Evolutionary conservation across 2,113 vertebrate genomes (phyloP).

Genomic region (Syrmaticus mikado): DNA sequence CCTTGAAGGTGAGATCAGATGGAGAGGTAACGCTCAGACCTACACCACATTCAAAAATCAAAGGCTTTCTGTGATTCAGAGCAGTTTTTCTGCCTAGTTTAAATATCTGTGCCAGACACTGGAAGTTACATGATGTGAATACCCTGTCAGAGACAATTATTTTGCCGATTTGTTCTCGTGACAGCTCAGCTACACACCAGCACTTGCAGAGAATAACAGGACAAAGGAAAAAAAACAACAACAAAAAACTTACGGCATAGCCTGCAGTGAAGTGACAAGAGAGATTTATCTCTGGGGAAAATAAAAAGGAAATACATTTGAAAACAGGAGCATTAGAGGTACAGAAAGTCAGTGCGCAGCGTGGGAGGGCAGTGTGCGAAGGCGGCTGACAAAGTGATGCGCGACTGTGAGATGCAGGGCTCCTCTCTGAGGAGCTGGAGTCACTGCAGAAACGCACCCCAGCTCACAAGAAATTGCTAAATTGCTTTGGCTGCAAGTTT

Average conservation of each 20-base stretch:
- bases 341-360: not conserved
- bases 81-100: slow-evolving; percentile 12
- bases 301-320: slow-evolving; percentile 32
- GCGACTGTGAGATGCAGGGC: fast-evolving
- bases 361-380: slow-evolving; percentile 5
- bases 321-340: slow-evolving; percentile 18
- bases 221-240: slow-evolving; percentile 18
- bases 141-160: slow-evolving; percentile 17
- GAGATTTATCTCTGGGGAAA: slow-evolving; percentile 13
- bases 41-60: not conserved
- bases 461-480: not conserved
- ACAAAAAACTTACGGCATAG: not conserved
- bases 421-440: not conserved
- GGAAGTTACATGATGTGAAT: slow-evolving; percentile 25
- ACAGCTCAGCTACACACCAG: slow-evolving; percentile 44
- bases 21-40: not conserved
- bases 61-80: slow-evolving; percentile 4
- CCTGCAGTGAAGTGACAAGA: slow-evolving; percentile 46
- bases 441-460: not conserved
- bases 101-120: slow-evolving; percentile 9
- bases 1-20: not conserved
- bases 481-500: not conserved
- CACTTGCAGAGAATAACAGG: slow-evolving; percentile 24
- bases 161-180: slow-evolving; percentile 26
- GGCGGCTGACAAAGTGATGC: not conserved